Evolutionary conservation across 1,140 invertebrate genomes (phyloP), one percentile per base, ranked within the genome.

Genomic region (Anthonomus grandis): DNA sequence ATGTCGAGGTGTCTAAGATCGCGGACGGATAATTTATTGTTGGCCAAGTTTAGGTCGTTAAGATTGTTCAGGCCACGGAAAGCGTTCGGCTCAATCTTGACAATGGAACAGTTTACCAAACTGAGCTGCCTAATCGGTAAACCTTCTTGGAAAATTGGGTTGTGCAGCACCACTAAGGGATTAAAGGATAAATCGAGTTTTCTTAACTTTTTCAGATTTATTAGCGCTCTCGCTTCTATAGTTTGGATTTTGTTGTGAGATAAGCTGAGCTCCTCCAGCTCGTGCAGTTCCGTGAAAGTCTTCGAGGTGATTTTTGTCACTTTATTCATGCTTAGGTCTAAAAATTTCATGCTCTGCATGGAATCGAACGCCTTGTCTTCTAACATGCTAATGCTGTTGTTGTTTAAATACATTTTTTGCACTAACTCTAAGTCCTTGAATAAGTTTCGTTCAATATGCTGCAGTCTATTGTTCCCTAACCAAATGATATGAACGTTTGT

Each of bases 401-500:
- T 87, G 46, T 85, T 90, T 49, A 94, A 72, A 74, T 91, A 91
- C 2, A 93, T 75, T 45, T 89, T 79, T 66, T 90, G 85, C 37
- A 91, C 83, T 27, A 85, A 78, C 4, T 83, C 68, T 12, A 91
- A 77, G 74, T 92, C 89, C 42, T 79, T 79, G 67, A 93, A 92
- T 37, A 92, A 69, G 5, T 83, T 80, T 5, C 81, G 78, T 47
- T 86, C 85, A 17, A 93, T 74, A 50, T 82, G 77, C n/a, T 80
- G 83, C 38, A 93, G 73, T 65, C 85, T 83, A 70, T 94, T 94
- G 72, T 91, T 84, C 23, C 87, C 85, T 12, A 94, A 74, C 88
- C 90, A 91, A 80, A 93, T 86, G 54, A 92, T 90, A 71, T 91
- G 85, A 12, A 93, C 84, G 57, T 85, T 86, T 1, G 82, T 83